Base-by-base conservation (phyloP, 1,140 invertebrate species). In the Microplitis mediator region DNA sequence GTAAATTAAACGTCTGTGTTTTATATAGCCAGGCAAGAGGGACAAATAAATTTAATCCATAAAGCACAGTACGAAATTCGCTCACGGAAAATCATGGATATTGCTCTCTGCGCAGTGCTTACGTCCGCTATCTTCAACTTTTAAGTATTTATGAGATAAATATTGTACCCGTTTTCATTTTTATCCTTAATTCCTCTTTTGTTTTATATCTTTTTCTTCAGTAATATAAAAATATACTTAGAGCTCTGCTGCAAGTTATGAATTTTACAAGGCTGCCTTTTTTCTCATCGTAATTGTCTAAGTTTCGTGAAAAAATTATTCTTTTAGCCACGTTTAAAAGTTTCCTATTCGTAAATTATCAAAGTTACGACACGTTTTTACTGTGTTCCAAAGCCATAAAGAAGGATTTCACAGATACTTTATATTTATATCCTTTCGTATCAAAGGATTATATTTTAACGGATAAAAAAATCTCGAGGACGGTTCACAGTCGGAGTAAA, bases 321-420 rank as follows among this genome's bases (percentile, higher is more conserved):
- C 39, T 11, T 71, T 73, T 51, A 51, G 11, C 56, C 66, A 65
- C 66, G 58, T 50, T 71, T 54, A 64, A 16, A 84, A 81, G 76
- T 84, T 82, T 81, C 76, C 75, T 79, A 78, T 82, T 80, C 74
- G 71, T 81, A 80, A 83, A 82, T 84, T 74, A 82, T 72, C 45
- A 60, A 58, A 62, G 63, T 51, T 65, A 50, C 23, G 45, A 51
- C 63, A 11, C 9, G 14, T 65, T 45, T 65, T 11, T 35, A n/a
- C 32, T 58, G 23, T 58, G 9, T 58, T 16, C 4, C 4, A 5
- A 54, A 14, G 13, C 16, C 23, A 58, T 58, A 58, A 58, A 58
- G 14, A 23, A 58, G 56, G 56, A 58, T 58, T 31, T 16, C 4
- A 23, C 23, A 23, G 23, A 23, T 23, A 23, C 2, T 23, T 23